Evolutionary conservation across 2,888 invertebrate species (phyloP).

Genomic region (Harpagoxenus sublaevis): DNA sequence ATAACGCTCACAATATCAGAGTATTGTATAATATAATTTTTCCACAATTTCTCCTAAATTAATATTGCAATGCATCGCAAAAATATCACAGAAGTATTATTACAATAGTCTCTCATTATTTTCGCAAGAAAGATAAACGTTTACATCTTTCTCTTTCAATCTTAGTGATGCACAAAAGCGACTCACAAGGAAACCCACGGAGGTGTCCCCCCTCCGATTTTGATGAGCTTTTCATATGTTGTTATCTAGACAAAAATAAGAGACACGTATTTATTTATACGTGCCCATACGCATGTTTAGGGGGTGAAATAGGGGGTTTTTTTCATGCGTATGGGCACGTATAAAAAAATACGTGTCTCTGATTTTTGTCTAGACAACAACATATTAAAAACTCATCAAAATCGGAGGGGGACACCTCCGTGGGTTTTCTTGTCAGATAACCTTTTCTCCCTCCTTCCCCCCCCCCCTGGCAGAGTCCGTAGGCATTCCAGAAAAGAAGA

Average conservation of each 20-base stretch:
- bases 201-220: too few species aligned
- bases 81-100: not conserved
- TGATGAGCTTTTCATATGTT: too few species aligned
- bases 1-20: not conserved
- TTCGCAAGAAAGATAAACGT: not conserved
- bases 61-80: not conserved
- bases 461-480: not conserved
- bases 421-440: not conserved
- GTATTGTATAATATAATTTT: not conserved
- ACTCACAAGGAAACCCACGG: too few species aligned
- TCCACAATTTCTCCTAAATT: not conserved
- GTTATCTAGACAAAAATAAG: too few species aligned
- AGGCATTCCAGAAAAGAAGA: slow-evolving; percentile 66
- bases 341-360: too few species aligned
- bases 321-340: too few species aligned
- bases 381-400: too few species aligned
- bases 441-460: not conserved
- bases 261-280: too few species aligned
- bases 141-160: not conserved
- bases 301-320: too few species aligned
- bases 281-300: too few species aligned
- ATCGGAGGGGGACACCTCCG: too few species aligned
- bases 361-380: too few species aligned
- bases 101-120: not conserved
- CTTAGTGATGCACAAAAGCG: slow-evolving; percentile 4